These are phyloP conservation scores for Brachionichthys hirsutus DNA, from an alignment of 2,113 vertebrate species.

Conservation along the genomic window DNA sequence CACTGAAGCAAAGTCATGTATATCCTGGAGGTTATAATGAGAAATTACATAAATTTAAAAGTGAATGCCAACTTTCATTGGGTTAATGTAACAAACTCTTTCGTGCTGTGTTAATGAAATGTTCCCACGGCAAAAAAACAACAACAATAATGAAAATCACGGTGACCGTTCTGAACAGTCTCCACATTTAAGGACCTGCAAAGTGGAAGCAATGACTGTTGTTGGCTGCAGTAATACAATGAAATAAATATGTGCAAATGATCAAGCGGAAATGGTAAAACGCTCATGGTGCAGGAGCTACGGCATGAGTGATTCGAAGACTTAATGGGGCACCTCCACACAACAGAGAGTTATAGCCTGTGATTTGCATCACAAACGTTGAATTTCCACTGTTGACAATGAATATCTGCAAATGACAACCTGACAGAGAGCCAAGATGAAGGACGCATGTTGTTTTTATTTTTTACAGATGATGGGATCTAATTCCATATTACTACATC, in stretches of 20 bases:
- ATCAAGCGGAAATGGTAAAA: slow-evolving; percentile 55
- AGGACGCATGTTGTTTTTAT: slow-evolving; percentile 39
- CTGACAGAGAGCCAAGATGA: slow-evolving; percentile 54
- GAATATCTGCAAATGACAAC: slow-evolving; percentile 72
- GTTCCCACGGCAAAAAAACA: slow-evolving; percentile 44
- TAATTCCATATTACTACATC: slow-evolving; percentile 71
- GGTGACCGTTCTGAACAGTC: slow-evolving; percentile 58
- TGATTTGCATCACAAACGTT: slow-evolving; percentile 77
- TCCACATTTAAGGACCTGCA: slow-evolving; percentile 39
- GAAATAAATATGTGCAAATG: slow-evolving; percentile 53
- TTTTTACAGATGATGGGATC: slow-evolving; percentile 58
- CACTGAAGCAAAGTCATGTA: slow-evolving; percentile 63
- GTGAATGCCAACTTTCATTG: slow-evolving; percentile 46
- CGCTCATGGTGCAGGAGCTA: slow-evolving; percentile 47
- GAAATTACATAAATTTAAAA: slow-evolving; percentile 72
- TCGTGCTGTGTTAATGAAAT: slow-evolving; percentile 59
- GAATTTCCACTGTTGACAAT: slow-evolving; percentile 74
- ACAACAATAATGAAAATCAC: slow-evolving; percentile 17
- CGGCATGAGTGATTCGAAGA: slow-evolving; percentile 68
- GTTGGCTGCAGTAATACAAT: slow-evolving; percentile 55
- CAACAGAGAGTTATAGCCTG: slow-evolving; percentile 65
- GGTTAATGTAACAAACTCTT: slow-evolving; percentile 62
- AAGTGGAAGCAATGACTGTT: slow-evolving; percentile 48
- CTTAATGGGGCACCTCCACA: slow-evolving; percentile 68
- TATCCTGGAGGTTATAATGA: slow-evolving; percentile 70